Percentiles rank a stretch among this genome's conserved stretches.
These are phyloP conservation scores for Dolichotis patagonum DNA, from an alignment of 2,113 vertebrate genomes.

Conservation along the genomic window DNA sequence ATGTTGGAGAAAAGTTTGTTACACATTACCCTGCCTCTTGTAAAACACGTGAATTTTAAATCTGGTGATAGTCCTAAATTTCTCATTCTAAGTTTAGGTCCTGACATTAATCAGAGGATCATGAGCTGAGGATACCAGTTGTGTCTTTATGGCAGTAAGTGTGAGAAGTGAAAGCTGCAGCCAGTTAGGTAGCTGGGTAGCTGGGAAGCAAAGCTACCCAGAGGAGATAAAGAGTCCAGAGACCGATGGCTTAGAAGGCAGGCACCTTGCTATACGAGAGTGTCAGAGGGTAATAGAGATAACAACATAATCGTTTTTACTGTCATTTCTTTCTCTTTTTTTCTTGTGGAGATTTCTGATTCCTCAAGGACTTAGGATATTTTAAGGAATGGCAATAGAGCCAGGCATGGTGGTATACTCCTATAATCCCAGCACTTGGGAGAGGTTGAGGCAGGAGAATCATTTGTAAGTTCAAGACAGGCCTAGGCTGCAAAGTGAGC, in stretches of 20 bases:
- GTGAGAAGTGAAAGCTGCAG: not conserved
- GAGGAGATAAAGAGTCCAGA: not conserved
- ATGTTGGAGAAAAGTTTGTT: not conserved
- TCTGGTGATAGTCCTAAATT: not conserved
- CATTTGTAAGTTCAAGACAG: no score
- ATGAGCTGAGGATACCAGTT: not conserved
- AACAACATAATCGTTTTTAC: not conserved
- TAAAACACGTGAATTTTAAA: not conserved
- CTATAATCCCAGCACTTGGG: no score
- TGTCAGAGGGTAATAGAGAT: not conserved
- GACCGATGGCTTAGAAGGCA: not conserved
- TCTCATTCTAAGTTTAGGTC: not conserved
- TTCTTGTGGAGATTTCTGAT: slow-evolving; percentile 22
- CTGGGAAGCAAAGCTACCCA: not conserved
- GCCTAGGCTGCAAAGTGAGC: no score
- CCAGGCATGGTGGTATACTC: no score
- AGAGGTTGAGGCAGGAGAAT: no score
- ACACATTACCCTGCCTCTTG: not conserved
- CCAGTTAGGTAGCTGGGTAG: not conserved
- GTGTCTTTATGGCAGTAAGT: not conserved
- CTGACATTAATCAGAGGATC: not conserved
- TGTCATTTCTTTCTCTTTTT: not conserved
- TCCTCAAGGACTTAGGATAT: not conserved
- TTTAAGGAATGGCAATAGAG: not conserved
- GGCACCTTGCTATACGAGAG: not conserved